These are phyloP conservation scores for Psix sp. DNA, from an alignment of 1,140 invertebrate species.

Conservation along the genomic window DNA sequence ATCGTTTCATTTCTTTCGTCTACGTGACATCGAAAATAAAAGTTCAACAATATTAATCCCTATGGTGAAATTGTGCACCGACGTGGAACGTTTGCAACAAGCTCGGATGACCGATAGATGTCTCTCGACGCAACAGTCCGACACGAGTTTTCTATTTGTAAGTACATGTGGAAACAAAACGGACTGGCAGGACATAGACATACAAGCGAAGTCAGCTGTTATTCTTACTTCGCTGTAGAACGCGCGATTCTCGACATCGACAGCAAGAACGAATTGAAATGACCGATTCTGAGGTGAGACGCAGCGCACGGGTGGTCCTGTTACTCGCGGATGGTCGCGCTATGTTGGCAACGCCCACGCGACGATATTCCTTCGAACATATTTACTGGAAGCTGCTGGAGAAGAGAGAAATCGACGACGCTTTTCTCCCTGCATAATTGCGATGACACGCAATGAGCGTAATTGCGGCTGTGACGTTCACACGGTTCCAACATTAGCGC, in stretches of 20 bases:
- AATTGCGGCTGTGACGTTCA: constrained; percentile 27
- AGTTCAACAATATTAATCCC: no score
- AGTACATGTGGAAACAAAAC: no score
- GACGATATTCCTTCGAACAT: constrained; percentile 31
- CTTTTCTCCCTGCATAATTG: constrained; percentile 33
- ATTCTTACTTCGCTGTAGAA: constrained; percentile 40
- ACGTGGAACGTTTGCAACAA: no score
- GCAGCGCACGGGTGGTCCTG: constrained; percentile 57
- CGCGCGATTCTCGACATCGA: constrained; percentile 42
- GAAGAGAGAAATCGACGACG: constrained; percentile 26
- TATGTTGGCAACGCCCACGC: constrained; percentile 56
- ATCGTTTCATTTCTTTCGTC: no score
- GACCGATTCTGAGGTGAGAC: constrained; percentile 38
- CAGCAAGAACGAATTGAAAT: constrained; percentile 43
- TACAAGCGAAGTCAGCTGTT: constrained; percentile 26
- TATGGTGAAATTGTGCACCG: no score
- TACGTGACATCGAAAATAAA: no score
- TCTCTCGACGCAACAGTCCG: no score
- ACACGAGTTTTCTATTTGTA: no score
- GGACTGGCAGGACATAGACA: constrained; percentile 35
- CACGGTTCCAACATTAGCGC: constrained; percentile 31
- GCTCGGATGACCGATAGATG: no score
- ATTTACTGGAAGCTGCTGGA: constrained; percentile 26
- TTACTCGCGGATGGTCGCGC: constrained; percentile 49
- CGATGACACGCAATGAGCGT: constrained; percentile 14